These are phyloP conservation scores for Camponotus pennsylvanicus DNA, from an alignment of 1,140 invertebrate genomes.

Conservation along the genomic window DNA sequence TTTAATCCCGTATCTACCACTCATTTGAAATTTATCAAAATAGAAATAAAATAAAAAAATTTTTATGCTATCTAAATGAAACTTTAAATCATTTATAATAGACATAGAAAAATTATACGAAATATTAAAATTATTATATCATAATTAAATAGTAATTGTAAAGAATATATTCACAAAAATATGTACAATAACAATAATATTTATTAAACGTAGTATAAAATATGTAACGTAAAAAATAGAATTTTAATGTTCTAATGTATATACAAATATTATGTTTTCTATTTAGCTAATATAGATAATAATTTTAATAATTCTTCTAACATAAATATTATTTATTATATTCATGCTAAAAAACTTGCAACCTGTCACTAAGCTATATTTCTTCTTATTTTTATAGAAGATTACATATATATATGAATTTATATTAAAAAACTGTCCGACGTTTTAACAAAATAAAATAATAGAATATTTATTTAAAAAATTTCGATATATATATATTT, in stretches of 20 bases:
- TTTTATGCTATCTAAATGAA: neutral
- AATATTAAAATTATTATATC: no score
- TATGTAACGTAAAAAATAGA: neutral
- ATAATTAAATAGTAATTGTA: no score
- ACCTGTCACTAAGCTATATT: neutral
- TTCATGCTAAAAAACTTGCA: neutral
- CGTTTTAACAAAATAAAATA: neutral
- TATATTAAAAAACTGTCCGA: neutral
- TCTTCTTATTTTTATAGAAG: neutral
- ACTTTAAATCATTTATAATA: neutral
- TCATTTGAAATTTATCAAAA: neutral
- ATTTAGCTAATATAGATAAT: constrained; percentile 3
- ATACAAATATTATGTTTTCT: neutral
- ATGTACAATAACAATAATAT: neutral
- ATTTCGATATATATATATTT: neutral
- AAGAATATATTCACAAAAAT: neutral
- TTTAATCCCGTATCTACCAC: neutral
- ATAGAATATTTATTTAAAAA: neutral
- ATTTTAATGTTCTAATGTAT: neutral
- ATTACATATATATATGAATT: neutral
- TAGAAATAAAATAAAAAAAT: neutral
- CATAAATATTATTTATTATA: neutral
- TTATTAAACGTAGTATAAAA: neutral
- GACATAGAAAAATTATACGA: neutral
- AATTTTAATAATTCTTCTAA: neutral